Evolutionary conservation across 2,797 vertebrate genomes (phyloP).

Genomic region (Danio aesculapii): DNA sequence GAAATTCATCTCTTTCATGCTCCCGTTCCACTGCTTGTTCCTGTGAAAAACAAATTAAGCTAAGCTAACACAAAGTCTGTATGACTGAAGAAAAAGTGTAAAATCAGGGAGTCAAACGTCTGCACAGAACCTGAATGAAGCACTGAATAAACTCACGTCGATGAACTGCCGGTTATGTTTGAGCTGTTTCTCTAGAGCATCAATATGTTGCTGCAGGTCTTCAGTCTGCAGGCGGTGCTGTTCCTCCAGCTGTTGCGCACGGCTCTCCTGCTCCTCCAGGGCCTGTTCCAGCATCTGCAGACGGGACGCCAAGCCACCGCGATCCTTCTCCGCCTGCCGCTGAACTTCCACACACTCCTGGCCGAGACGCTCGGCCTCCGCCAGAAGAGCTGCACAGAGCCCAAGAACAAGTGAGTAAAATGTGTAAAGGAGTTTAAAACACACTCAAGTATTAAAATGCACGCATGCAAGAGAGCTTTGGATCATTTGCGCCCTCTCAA

Average conservation of each 20-base stretch:
- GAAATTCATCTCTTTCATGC: conserved; percentile 96
- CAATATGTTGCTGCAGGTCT: conserved; percentile 87
- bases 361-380: conserved; percentile 84
- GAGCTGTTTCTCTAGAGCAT: conserved; percentile 92
- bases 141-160: conserved; percentile 79
- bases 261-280: conserved; percentile 88
- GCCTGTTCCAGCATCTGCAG: conserved; percentile 87
- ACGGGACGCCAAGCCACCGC: conserved; percentile 79
- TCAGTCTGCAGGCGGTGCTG: conserved; percentile 79
- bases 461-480: conserved; percentile 47
- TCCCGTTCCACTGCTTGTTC: conserved; percentile 96
- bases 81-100: not conserved
- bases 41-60: conserved; percentile 66
- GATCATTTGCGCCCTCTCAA: conserved; percentile 24
- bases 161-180: conserved; percentile 94
- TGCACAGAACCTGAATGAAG: not conserved
- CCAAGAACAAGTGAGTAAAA: not conserved
- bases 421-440: not conserved
- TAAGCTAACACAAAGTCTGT: not conserved
- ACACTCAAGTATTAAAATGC: conserved; percentile 24
- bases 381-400: conserved; percentile 80
- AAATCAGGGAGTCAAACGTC: not conserved
- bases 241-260: conserved; percentile 79
- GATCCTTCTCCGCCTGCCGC: conserved; percentile 92
- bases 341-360: conserved; percentile 88